phyloP scores from a whole-genome alignment of 2,113 vertebrate species.

The Pseudopipra pipra region DNA sequence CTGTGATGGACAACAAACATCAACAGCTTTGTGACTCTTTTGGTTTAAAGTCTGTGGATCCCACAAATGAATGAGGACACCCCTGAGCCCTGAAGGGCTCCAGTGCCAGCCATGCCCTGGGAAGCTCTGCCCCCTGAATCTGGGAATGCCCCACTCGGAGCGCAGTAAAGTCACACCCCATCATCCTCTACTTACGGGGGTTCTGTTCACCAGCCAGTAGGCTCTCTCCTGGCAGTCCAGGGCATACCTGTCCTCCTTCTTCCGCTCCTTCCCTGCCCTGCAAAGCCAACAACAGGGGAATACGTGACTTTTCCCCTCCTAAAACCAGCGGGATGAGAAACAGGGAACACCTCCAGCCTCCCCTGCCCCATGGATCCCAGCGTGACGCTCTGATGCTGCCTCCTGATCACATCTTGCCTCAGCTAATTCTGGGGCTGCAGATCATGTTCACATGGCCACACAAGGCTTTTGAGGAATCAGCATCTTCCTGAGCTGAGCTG shows the following conservation, averaged over 20 bases:
- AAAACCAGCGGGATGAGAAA: neutral
- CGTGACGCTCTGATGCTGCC: neutral
- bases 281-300: slow-evolving; percentile 18
- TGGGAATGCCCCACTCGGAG: neutral
- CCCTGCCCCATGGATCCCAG: accelerated
- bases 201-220: slow-evolving; percentile 94
- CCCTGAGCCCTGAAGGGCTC: neutral
- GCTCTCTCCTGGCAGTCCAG: slow-evolving; percentile 97
- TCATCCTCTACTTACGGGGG: slow-evolving; percentile 80
- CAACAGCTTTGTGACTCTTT: neutral
- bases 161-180: neutral
- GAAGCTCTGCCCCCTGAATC: neutral
- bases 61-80: neutral
- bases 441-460: neutral
- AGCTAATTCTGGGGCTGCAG: neutral
- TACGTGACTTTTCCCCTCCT: neutral
- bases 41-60: neutral
- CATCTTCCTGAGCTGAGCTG: neutral
- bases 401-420: neutral
- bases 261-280: slow-evolving; percentile 93
- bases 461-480: neutral
- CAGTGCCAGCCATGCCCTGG: neutral
- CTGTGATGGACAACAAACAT: slow-evolving; percentile 64
- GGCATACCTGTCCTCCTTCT: slow-evolving; percentile 89
- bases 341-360: neutral